Percentiles rank a stretch among this genome's conserved stretches.
These are phyloP conservation scores for Cercocebus atys DNA, from an alignment of 2,113 vertebrate genomes.

Conservation along the genomic window DNA sequence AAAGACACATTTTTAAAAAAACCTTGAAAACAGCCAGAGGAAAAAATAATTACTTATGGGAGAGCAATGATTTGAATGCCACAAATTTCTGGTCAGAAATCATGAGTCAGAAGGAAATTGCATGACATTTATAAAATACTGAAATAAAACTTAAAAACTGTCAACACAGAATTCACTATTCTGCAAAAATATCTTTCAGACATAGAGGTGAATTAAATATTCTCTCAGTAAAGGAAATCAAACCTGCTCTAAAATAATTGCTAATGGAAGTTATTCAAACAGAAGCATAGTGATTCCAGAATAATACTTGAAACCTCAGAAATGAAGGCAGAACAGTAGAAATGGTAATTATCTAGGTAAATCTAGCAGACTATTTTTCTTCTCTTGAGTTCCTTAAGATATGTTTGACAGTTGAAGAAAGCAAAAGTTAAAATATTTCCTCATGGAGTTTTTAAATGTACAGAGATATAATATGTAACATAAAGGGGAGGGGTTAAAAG, in stretches of 20 bases:
- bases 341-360: not conserved
- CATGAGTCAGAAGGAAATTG: not conserved
- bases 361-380: not conserved
- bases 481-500: accelerated
- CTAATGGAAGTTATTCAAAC: not conserved
- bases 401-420: not conserved
- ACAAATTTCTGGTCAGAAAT: not conserved
- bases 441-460: not conserved
- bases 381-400: not conserved
- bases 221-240: not conserved
- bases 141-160: not conserved
- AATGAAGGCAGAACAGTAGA: not conserved
- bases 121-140: not conserved
- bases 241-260: not conserved
- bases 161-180: not conserved
- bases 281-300: not conserved
- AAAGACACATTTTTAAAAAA: not conserved
- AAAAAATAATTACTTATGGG: not conserved
- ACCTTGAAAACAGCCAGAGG: not conserved
- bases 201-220: not conserved
- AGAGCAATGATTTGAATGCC: not conserved
- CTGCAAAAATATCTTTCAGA: not conserved
- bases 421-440: not conserved
- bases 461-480: not conserved
- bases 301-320: not conserved